phyloP scores from a whole-genome alignment of 2,797 vertebrate genomes.

The Aphelocoma californica region DNA sequence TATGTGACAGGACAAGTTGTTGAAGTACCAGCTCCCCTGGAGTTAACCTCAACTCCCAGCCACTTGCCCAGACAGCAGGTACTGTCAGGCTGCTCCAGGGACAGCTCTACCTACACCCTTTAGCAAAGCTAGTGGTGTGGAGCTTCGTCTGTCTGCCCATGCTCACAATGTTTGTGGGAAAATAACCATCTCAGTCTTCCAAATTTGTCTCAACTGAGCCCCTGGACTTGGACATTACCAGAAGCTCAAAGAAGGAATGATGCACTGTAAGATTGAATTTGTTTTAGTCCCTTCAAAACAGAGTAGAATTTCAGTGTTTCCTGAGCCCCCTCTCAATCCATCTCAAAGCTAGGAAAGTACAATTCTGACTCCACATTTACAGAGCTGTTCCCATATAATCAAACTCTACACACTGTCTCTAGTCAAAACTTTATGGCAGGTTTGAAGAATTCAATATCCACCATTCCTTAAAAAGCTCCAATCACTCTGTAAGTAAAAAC shows the following conservation, averaged over 20 bases:
- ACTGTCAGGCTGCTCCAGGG: background rate
- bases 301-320: background rate
- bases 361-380: background rate
- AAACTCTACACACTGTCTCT: background rate
- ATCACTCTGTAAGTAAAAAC: background rate
- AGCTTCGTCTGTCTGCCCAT: background rate
- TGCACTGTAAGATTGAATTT: background rate
- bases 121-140: background rate
- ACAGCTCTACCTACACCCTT: background rate
- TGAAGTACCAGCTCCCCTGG: background rate
- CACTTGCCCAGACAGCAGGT: background rate
- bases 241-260: background rate
- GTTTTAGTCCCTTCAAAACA: background rate
- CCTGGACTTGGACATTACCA: background rate
- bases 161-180: background rate
- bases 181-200: background rate
- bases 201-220: background rate
- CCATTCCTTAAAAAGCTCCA: background rate
- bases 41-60: background rate
- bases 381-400: background rate
- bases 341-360: background rate
- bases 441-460: background rate
- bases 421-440: background rate
- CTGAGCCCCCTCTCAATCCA: background rate
- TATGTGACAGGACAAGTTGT: fast-evolving